Conservation (phyloP, 2,888 invertebrate species). For the Zootermopsis nevadensis region DNA sequence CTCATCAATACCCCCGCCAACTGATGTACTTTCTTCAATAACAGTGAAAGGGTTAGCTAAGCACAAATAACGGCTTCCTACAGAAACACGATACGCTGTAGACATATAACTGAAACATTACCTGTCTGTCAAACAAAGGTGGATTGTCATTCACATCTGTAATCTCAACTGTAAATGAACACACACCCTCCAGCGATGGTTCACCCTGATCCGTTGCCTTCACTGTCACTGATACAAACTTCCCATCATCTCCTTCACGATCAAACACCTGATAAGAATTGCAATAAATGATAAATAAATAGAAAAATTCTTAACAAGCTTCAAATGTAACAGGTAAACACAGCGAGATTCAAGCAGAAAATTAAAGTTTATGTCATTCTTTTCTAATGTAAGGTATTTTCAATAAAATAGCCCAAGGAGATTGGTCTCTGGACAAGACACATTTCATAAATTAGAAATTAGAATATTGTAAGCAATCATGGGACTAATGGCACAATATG, state of each 20-base stretch:
- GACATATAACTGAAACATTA: constrained; percentile 61
- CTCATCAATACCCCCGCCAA: too few relatives aligned
- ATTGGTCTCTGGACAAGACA: too few relatives aligned
- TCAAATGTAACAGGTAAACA: background rate
- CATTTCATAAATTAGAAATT: too few relatives aligned
- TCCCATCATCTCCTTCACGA: constrained; percentile 95
- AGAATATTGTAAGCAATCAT: too few relatives aligned
- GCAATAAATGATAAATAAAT: background rate
- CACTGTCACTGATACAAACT: constrained; percentile 95
- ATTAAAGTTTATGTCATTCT: background rate
- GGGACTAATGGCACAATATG: too few relatives aligned
- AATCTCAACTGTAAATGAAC: constrained; percentile 97
- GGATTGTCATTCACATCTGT: constrained; percentile 98
- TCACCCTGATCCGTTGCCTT: constrained; percentile 99
- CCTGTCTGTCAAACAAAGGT: constrained; percentile 94
- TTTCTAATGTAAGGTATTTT: too few relatives aligned
- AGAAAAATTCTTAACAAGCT: constrained; percentile 29
- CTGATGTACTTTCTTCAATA: too few relatives aligned
- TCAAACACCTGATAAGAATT: constrained; percentile 78
- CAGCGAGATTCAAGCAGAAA: background rate
- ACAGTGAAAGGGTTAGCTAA: too few relatives aligned
- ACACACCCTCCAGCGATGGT: constrained; percentile 96
- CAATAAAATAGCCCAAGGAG: too few relatives aligned
- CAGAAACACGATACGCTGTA: too few relatives aligned
- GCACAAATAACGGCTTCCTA: too few relatives aligned